phyloP scores from a whole-genome alignment of 2,797 vertebrate genomes.

The Tamandua tetradactyla region DNA sequence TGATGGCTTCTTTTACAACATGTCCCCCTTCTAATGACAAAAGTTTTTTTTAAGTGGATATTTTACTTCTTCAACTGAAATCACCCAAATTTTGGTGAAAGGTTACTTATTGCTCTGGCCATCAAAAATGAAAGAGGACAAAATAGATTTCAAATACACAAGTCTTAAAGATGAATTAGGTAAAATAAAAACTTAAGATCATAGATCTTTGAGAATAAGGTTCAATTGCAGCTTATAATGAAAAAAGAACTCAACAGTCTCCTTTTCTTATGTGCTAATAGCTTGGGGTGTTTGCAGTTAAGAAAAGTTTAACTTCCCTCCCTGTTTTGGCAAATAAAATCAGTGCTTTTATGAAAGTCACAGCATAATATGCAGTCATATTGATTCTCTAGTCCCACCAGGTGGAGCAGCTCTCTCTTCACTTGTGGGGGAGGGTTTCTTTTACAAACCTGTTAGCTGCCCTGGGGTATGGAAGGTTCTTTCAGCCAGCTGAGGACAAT shows the following conservation, averaged over 20 bases:
- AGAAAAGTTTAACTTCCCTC: not conserved
- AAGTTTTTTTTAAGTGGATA: not conserved
- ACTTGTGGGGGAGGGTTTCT: not conserved
- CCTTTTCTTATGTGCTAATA: not conserved
- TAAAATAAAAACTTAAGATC: constrained; percentile 8
- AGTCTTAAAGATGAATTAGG: constrained; percentile 20
- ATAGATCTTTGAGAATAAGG: not conserved
- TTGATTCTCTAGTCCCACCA: constrained; percentile 49
- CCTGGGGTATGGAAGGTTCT: not conserved
- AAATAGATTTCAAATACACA: not conserved
- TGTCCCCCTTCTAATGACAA: not conserved
- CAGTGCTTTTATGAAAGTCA: constrained; percentile 14
- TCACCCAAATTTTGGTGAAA: constrained; percentile 20
- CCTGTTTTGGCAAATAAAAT: not conserved
- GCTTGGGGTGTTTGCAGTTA: not conserved
- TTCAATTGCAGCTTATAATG: not conserved
- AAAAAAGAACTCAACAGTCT: not conserved
- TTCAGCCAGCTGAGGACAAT: constrained; percentile 40
- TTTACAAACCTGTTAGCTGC: constrained; percentile 19
- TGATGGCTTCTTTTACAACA: not conserved
- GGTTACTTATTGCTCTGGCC: not conserved
- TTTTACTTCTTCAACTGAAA: not conserved
- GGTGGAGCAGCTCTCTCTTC: constrained; percentile 42
- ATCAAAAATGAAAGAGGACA: not conserved
- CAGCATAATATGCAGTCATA: constrained; percentile 8